Conservation (phyloP, 2,113 vertebrate genomes). For the Hucho hucho region DNA sequence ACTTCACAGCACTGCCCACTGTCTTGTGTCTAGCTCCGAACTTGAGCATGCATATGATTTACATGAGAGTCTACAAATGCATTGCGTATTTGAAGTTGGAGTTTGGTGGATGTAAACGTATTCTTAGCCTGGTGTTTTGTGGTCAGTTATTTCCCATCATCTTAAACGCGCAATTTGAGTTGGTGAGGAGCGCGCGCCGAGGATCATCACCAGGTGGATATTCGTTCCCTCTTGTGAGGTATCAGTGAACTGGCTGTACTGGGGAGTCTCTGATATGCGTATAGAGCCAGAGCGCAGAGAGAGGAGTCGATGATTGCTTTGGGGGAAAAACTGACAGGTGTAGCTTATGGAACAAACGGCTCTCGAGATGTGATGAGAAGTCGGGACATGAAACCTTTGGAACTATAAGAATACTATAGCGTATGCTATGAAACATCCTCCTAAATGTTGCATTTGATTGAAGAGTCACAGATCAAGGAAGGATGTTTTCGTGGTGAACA, state of each 20-base stretch:
- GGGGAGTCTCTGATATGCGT: constrained; percentile 22
- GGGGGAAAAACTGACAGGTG: constrained; percentile 18
- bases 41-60: constrained; percentile 29
- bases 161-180: constrained; percentile 4
- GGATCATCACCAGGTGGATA: constrained; percentile 50
- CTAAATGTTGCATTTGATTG: background rate
- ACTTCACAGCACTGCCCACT: constrained; percentile 28
- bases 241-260: constrained; percentile 47
- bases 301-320: constrained; percentile 2
- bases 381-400: constrained; percentile 20
- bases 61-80: constrained; percentile 29
- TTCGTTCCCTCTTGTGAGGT: constrained; percentile 30
- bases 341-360: constrained; percentile 47
- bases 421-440: background rate
- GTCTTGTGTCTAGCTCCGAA: background rate
- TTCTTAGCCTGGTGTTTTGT: constrained; percentile 23
- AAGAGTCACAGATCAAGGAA: background rate
- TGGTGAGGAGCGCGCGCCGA: constrained; percentile 21
- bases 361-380: constrained; percentile 35
- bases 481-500: background rate
- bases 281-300: constrained; percentile 47
- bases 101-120: constrained; percentile 28
- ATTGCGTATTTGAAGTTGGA: constrained; percentile 35
- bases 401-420: background rate
- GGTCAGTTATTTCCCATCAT: constrained; percentile 21